These are phyloP conservation scores for Cordilura impudica DNA, from an alignment of 2,888 invertebrate species.

Conservation along the genomic window DNA sequence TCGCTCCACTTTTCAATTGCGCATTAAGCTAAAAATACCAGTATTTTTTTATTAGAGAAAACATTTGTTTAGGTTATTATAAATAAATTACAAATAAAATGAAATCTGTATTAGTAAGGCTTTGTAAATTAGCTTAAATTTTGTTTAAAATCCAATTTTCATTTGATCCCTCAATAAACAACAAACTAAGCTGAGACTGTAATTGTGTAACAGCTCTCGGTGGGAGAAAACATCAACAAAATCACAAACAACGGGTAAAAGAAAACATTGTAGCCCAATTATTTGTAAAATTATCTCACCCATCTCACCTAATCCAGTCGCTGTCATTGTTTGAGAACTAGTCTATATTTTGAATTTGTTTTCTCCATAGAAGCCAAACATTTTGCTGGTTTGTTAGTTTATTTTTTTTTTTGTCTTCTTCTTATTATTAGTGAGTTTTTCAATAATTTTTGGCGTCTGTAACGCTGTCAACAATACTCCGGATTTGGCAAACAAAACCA, in stretches of 20 bases:
- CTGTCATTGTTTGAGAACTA: constrained; percentile 57
- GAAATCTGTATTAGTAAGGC: too few species aligned
- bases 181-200: constrained; percentile 15
- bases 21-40: too few species aligned
- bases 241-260: constrained; percentile 15
- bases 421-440: constrained; percentile 46
- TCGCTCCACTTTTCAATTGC: too few species aligned
- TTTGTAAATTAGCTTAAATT: not conserved
- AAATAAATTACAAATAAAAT: too few species aligned
- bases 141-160: not conserved
- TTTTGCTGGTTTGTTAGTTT: constrained; percentile 59
- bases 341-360: constrained; percentile 51
- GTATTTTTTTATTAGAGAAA: too few species aligned
- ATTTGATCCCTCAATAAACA: constrained; percentile 10
- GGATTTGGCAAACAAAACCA: constrained; percentile 60
- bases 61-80: too few species aligned
- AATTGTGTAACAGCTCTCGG: constrained; percentile 30
- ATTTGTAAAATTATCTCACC: constrained; percentile 62
- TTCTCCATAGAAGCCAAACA: constrained; percentile 51
- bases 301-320: constrained; percentile 61
- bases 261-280: constrained; percentile 56
- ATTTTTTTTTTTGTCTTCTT: constrained; percentile 24
- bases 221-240: not conserved
- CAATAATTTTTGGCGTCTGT: constrained; percentile 62
- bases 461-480: constrained; percentile 61